Conservation (phyloP, 2,888 invertebrate species). For the Cephus pulcher region DNA sequence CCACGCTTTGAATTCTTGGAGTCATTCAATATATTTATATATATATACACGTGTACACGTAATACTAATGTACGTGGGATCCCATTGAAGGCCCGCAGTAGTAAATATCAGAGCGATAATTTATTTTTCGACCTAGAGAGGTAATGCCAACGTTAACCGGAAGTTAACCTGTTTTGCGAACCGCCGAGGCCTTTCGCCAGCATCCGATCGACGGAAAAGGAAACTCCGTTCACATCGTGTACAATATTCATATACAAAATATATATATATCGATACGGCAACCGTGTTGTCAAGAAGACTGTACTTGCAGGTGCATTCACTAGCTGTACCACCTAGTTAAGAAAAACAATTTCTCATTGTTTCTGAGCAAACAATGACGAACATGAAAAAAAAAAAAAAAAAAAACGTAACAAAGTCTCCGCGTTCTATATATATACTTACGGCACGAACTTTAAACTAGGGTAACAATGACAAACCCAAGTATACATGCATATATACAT, state of each 20-base stretch:
- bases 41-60: not conserved
- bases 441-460: conserved; percentile 20
- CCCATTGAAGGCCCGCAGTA: not conserved
- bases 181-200: not conserved
- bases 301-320: not conserved
- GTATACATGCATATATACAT: not conserved
- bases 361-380: not conserved
- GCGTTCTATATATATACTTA: not conserved
- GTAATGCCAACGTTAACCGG: not conserved
- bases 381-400: not conserved
- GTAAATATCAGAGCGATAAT: not conserved
- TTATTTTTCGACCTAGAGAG: not conserved
- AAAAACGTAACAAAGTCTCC: not conserved
- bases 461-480: conserved; percentile 15
- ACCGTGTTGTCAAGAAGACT: not conserved
- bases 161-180: not conserved
- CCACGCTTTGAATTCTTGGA: not conserved
- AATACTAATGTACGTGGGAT: not conserved
- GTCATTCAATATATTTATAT: not conserved
- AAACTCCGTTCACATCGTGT: not conserved
- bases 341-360: not conserved
- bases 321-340: not conserved
- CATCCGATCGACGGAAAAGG: not conserved
- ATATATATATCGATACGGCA: not conserved
- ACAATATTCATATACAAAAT: not conserved